A percentile compares a stretch with the other conserved stretches of the same genome.
phyloP scores from a whole-genome alignment of 2,113 vertebrate genomes.

The Alligator sinensis region DNA sequence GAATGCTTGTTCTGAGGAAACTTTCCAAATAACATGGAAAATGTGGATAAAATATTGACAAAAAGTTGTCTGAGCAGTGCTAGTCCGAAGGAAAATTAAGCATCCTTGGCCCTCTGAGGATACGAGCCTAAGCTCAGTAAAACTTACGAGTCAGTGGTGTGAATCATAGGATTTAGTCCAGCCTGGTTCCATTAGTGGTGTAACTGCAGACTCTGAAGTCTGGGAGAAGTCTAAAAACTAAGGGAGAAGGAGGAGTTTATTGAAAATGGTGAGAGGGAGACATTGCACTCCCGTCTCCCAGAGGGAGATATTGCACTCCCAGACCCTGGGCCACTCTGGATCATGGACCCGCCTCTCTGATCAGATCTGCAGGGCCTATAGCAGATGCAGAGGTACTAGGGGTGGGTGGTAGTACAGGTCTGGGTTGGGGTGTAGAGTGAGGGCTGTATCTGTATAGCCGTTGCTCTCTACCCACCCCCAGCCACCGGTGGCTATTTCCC shows the following conservation, averaged over 20 bases:
- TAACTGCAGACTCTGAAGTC: not conserved
- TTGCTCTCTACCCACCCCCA: too few relatives aligned
- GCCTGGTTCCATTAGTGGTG: not conserved
- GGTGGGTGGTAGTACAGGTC: too few relatives aligned
- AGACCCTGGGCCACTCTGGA: too few relatives aligned
- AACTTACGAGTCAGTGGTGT: not conserved
- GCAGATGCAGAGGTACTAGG: too few relatives aligned
- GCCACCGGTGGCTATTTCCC: too few relatives aligned
- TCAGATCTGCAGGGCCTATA: too few relatives aligned
- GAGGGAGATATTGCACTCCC: too few relatives aligned
- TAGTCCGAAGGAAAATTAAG: not conserved
- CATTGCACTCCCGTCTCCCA: too few relatives aligned
- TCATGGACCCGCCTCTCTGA: too few relatives aligned
- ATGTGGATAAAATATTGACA: not conserved
- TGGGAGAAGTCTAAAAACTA: not conserved
- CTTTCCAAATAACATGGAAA: not conserved
- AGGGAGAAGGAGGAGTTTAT: not conserved
- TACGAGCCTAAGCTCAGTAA: too few relatives aligned
- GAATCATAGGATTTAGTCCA: not conserved
- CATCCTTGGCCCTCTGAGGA: not conserved
- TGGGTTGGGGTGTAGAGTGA: too few relatives aligned
- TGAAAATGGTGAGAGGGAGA: not conserved
- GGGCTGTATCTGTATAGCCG: too few relatives aligned
- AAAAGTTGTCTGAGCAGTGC: not conserved
- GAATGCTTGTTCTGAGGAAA: not conserved